Base-by-base conservation (phyloP, 2,888 invertebrate species). In the Drosophila lacicola region DNA sequence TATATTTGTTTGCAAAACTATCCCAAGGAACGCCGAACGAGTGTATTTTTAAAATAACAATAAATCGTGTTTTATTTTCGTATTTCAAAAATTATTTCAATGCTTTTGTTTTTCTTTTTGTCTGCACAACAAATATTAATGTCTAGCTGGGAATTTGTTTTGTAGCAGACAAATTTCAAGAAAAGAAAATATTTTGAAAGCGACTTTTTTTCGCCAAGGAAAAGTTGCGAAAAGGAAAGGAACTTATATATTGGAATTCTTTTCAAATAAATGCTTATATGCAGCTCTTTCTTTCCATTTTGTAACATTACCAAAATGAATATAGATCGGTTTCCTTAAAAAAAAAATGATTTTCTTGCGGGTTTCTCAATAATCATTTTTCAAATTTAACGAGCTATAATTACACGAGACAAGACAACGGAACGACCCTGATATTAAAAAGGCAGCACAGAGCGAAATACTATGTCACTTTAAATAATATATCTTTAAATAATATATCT, bases 401-500 rank as follows among this genome's bases (percentile, higher is more conserved):
- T 72, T 80, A 55, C 70, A 63, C 63, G 45, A 66, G 45, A 61
- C 70, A 55, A 50, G 41, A 0, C 25, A 46, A 19, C 37, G 13
- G 81, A 56, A 45, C 47, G 70, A 87, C 84, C 82, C 81, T 83
- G 84, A 86, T 86, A 56, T 69, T 70, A 69, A 74, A 80, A 65
- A 72, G 53, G 51, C 51, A 46, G 47, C 61, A 37, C 76, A 70
- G 53, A 65, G 66, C 25, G 19, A 60, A 55, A 54, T 62, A 79
- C 79, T 76, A 76, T 82, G 86, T 82, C 86, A 80, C 67, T 70
- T 80, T 60, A 73, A 60, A 73, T 53, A 70, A 21, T 21, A 13
- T 36, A 25, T 70, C 69, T 73, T 51, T 45, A 73, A 60, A 73
- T 53, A 70, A 21, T 21, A 13, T 36, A 25, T 70, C 69, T 73